Base-by-base conservation (phyloP, 2,113 vertebrate species). In the Semicossyphus pulcher region DNA sequence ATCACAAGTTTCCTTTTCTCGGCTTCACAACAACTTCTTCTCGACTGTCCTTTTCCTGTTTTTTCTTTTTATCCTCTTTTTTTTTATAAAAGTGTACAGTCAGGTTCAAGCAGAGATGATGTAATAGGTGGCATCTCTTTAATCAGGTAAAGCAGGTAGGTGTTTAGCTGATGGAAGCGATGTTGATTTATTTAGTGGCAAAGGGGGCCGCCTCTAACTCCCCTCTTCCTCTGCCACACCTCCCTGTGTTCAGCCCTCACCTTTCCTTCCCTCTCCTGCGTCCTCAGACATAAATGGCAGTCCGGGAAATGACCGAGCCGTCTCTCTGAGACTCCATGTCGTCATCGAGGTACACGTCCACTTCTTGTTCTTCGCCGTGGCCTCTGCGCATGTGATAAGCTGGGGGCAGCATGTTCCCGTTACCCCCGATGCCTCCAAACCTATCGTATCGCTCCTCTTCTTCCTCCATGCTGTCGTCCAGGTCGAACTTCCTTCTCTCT, bases 311-410 rank as follows among this genome's bases (percentile, higher is more conserved):
- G 76, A 97, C 94, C 3, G 96, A 97, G 39, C 96, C 96, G 0
- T 97, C 96, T 63, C 95, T 90, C 76, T 96, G 96, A 7, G 96
- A 97, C 88, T 97, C 96, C 96, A 96, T 96, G 91, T 96, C 95
- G 2, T 96, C 95, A 7, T 95, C 95, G 0, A 95, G 88, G 77
- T 94, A 95, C 51, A 75, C 82, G 3, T 79, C 80, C 61, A 87
- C 76, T 5, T 89, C 86, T 0, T 88, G 87, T 14, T 86, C 82
- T 0, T 80, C 81, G 18, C 62, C 65, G 1, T 78, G 87, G 34
- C 73, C 84, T 37, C 73, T 36, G 41, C 81, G 86, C 45, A 90
- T 77, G 12, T 91, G 92, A 20, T 93, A 88, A 21, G 90, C 78
- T 0, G 93, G 85, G 0, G 92, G 89, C 6, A 92, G 86, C 29